These are phyloP conservation scores for Enoplosus armatus DNA, from an alignment of 2,797 vertebrate genomes.

Conservation along the genomic window DNA sequence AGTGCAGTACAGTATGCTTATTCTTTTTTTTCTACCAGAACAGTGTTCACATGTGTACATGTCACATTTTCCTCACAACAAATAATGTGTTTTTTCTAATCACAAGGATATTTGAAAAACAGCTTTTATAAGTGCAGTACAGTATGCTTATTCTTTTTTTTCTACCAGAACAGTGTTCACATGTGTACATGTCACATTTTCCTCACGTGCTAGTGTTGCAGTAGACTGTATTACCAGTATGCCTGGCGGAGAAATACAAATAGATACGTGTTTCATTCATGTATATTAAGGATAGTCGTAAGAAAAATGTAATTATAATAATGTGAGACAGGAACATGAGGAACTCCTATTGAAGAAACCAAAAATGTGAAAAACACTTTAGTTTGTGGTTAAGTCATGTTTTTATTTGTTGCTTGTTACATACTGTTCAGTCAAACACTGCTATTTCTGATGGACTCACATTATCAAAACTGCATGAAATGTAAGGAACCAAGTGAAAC, in stretches of 20 bases:
- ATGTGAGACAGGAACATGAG: neutral
- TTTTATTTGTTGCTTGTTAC: neutral
- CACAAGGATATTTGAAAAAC: constrained; percentile 68
- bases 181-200: constrained; percentile 38
- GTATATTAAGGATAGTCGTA: too few relatives aligned
- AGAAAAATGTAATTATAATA: constrained; percentile 22
- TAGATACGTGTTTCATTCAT: too few relatives aligned
- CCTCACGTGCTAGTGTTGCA: too few relatives aligned
- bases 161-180: constrained; percentile 25
- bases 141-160: too few relatives aligned
- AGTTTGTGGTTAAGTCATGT: neutral
- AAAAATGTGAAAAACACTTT: neutral
- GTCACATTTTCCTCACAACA: constrained; percentile 59
- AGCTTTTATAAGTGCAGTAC: constrained; percentile 31
- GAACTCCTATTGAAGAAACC: neutral
- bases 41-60: constrained; percentile 38
- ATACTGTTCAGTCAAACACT: neutral
- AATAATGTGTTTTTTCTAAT: constrained; percentile 77
- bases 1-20: constrained; percentile 12
- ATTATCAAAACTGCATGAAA: neutral
- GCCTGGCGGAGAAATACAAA: too few relatives aligned
- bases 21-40: too few relatives aligned
- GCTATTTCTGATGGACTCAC: neutral
- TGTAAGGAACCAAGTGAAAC: constrained; percentile 11
- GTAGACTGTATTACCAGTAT: too few relatives aligned